These are phyloP conservation scores for Nanorana parkeri DNA, from an alignment of 2,113 vertebrate species.

Conservation along the genomic window DNA sequence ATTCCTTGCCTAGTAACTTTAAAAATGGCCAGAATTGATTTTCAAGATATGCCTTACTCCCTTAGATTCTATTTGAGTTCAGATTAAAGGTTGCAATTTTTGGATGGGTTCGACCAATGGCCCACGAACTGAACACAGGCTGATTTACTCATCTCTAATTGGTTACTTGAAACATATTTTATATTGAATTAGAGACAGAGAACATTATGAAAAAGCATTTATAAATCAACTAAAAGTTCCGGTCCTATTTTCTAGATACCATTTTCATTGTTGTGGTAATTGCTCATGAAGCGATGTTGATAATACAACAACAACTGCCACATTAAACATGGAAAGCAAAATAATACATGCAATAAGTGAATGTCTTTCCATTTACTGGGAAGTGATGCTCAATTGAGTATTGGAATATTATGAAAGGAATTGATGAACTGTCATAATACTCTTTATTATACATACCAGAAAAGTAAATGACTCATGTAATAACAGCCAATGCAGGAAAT, in stretches of 20 bases:
- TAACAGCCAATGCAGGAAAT: neutral
- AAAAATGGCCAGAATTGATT: too few relatives aligned
- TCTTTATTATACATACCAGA: neutral
- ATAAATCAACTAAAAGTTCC: neutral
- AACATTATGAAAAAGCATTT: neutral
- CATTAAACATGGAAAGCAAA: neutral
- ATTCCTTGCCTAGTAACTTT: too few relatives aligned
- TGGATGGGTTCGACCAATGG: too few relatives aligned
- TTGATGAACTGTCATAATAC: slow-evolving; percentile 7
- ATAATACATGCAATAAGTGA: neutral
- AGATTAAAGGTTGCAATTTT: too few relatives aligned
- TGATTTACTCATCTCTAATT: too few relatives aligned
- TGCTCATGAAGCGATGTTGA: neutral
- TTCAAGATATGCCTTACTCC: too few relatives aligned
- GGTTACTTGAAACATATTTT: neutral
- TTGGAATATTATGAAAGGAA: slow-evolving; percentile 1
- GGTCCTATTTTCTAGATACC: neutral
- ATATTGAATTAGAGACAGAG: neutral
- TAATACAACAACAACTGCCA: neutral
- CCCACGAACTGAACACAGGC: too few relatives aligned
- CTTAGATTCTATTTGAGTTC: too few relatives aligned
- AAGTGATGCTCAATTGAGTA: slow-evolving; percentile 4
- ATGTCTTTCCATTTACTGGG: neutral
- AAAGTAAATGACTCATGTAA: slow-evolving; percentile 9
- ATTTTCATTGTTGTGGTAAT: neutral